phyloP scores from a whole-genome alignment of 2,888 invertebrate species.

The Branchinecta sandiegonensis region DNA sequence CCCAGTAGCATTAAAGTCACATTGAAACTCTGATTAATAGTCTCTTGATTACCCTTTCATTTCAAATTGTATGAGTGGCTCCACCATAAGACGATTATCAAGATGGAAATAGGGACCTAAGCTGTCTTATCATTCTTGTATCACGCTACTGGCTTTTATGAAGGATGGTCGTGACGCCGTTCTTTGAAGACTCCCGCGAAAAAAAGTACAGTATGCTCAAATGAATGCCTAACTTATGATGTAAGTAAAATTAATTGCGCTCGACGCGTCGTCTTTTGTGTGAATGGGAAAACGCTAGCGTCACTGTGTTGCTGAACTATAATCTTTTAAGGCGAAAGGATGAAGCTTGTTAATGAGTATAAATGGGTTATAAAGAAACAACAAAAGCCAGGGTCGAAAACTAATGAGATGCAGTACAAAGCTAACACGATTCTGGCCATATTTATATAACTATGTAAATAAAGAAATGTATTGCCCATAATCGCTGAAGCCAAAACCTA shows the following conservation, averaged over 20 bases:
- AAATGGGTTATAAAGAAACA: not conserved
- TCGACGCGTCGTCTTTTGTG: not conserved
- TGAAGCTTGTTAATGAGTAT: constrained; percentile 13
- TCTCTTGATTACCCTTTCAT: constrained; percentile 14
- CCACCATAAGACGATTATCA: constrained; percentile 1
- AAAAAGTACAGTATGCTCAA: not conserved
- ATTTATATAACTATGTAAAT: no score
- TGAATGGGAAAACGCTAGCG: not conserved
- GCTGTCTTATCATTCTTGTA: constrained; percentile 6
- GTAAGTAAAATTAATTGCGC: constrained; percentile 1
- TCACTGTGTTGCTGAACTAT: not conserved
- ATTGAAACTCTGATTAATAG: constrained; percentile 3
- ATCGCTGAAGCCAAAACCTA: no score
- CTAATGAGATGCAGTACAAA: no score
- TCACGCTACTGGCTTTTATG: constrained; percentile 13
- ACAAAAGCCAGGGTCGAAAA: no score
- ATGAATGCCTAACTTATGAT: constrained; percentile 12
- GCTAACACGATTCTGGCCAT: no score
- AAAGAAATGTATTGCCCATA: no score
- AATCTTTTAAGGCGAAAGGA: constrained; percentile 2
- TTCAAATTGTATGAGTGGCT: constrained; percentile 1
- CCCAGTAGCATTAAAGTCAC: not conserved
- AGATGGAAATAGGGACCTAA: constrained; percentile 15
- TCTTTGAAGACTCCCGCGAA: not conserved
- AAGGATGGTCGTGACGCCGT: not conserved